These are phyloP conservation scores for Baryphthengus martii DNA, from an alignment of 2,113 vertebrate genomes.

Conservation along the genomic window DNA sequence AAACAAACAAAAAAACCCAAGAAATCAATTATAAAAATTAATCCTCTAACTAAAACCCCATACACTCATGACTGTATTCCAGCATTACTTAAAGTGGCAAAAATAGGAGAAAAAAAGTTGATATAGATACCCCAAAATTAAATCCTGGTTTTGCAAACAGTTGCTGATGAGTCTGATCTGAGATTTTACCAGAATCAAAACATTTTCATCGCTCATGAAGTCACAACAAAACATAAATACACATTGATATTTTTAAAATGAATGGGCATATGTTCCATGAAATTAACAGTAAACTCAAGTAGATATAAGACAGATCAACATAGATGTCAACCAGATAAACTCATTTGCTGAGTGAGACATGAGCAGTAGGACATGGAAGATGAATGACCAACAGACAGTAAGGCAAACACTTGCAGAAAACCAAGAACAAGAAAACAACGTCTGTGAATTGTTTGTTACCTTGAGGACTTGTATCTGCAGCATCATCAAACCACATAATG, in stretches of 20 bases:
- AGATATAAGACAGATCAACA: not conserved
- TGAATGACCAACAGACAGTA: not conserved
- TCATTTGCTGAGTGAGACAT: not conserved
- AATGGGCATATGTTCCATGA: not conserved
- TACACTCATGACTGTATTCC: not conserved
- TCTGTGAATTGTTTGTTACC: not conserved
- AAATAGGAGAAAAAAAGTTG: not conserved
- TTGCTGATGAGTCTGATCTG: not conserved
- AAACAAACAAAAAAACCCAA: not conserved
- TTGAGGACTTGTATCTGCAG: not conserved
- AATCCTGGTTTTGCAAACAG: not conserved
- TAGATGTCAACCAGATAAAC: too few species aligned
- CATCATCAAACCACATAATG: not conserved
- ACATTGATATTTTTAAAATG: not conserved
- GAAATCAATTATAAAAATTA: not conserved
- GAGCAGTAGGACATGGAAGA: not conserved
- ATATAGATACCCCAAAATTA: not conserved
- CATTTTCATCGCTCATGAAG: not conserved
- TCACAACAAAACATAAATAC: not conserved
- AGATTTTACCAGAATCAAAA: not conserved
- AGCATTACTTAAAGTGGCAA: not conserved
- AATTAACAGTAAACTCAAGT: not conserved
- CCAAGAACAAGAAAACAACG: not conserved
- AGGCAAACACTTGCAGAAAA: not conserved
- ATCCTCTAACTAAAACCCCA: fast-evolving